Evolutionary conservation across 2,797 vertebrate genomes (phyloP).

Genomic region (Poeciliopsis paucimaculata): DNA sequence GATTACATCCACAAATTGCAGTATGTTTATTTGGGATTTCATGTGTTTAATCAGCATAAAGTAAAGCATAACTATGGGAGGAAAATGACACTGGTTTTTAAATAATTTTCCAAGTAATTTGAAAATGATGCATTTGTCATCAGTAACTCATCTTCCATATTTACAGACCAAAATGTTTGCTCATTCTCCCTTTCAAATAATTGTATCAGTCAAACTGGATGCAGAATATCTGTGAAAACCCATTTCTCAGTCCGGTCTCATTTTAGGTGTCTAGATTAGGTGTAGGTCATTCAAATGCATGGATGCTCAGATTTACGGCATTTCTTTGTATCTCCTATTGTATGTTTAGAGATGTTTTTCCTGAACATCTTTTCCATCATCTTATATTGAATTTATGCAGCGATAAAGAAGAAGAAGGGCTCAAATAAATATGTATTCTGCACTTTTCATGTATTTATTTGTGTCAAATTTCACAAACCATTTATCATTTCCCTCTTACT

Average conservation of each 20-base stretch:
- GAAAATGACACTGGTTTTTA: not conserved
- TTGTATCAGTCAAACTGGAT: not conserved
- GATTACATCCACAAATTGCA: not conserved
- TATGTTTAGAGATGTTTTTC: not conserved
- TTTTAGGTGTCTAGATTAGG: too few species aligned
- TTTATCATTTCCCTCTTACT: not conserved
- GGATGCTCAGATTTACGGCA: not conserved
- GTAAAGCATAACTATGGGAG: not conserved
- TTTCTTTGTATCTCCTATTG: not conserved
- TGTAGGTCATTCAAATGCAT: not conserved
- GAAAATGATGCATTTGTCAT: not conserved
- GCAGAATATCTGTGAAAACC: not conserved
- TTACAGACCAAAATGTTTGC: not conserved
- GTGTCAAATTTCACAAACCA: not conserved
- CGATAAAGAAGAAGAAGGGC: too few species aligned
- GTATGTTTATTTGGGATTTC: not conserved
- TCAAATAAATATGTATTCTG: not conserved
- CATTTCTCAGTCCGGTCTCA: not conserved
- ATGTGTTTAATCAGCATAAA: not conserved
- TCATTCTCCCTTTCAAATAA: not conserved
- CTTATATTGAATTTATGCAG: too few species aligned
- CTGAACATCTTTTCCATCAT: not conserved
- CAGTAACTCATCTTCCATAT: not conserved
- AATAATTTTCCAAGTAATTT: not conserved
- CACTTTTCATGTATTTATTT: not conserved